Percentiles rank a stretch among this genome's conserved stretches.
Conservation (phyloP, 1,140 invertebrate species). For the Archivesica marissinica region DNA sequence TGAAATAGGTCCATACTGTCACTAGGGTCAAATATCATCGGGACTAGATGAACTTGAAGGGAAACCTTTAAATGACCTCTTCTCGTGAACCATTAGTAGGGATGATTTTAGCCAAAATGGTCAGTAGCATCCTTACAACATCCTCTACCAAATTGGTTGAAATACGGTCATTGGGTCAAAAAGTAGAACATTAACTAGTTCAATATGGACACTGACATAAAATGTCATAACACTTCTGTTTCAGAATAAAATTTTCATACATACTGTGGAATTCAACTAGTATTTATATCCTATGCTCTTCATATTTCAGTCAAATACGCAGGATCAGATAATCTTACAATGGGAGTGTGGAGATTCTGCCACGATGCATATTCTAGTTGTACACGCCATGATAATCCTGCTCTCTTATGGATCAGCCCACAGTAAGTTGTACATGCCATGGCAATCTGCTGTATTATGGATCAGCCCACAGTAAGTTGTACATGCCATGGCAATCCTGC, state of each 20-base stretch:
- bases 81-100: too few species aligned
- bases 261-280: background rate
- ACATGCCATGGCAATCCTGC: too few species aligned
- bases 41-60: too few species aligned
- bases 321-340: conserved; percentile 88
- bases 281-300: conserved; percentile 17
- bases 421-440: conserved; percentile 76
- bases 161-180: too few species aligned
- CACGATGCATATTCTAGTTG: conserved; percentile 93
- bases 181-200: background rate
- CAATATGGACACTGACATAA: background rate
- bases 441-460: too few species aligned
- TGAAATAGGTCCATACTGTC: too few species aligned
- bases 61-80: too few species aligned
- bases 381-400: conserved; percentile 97
- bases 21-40: too few species aligned
- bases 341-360: conserved; percentile 94
- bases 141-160: too few species aligned
- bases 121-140: too few species aligned
- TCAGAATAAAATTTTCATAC: background rate
- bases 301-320: conserved; percentile 90
- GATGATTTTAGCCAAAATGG: too few species aligned
- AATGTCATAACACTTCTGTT: background rate
- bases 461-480: too few species aligned
- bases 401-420: conserved; percentile 88